phyloP scores from a whole-genome alignment of 1,140 invertebrate genomes.

The Drosophila takahashii region DNA sequence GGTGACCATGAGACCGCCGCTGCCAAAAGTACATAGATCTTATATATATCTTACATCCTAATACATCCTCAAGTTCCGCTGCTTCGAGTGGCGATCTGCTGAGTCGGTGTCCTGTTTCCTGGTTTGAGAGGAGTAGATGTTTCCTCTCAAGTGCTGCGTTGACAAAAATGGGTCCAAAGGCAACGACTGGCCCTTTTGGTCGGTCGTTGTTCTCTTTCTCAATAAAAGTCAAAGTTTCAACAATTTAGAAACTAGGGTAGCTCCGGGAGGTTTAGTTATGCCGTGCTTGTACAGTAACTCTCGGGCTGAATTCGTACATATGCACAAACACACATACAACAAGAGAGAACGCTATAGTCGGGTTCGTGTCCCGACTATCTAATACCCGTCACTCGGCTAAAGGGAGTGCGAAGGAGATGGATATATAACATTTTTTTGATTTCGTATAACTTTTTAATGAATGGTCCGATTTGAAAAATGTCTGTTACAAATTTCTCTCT shows the following conservation, averaged over 20 bases:
- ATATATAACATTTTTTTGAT: too few species aligned
- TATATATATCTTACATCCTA: conserved; percentile 1
- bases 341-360: too few species aligned
- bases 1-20: neutral
- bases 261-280: neutral
- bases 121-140: neutral
- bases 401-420: too few species aligned
- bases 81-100: neutral
- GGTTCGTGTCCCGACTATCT: too few species aligned
- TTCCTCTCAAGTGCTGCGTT: neutral
- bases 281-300: conserved; percentile 4
- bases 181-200: neutral
- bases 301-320: too few species aligned
- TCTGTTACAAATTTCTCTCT: too few species aligned
- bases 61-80: neutral
- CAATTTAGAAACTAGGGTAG: conserved; percentile 6
- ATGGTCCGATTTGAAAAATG: too few species aligned
- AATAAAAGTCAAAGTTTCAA: neutral
- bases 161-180: conserved; percentile 3
- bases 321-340: too few species aligned
- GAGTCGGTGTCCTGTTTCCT: conserved; percentile 1
- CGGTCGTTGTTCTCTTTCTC: neutral
- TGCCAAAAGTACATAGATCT: conserved; percentile 3
- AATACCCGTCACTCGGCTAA: too few species aligned
- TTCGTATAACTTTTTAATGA: too few species aligned